Evolutionary conservation across 92 coral and sea anemone species (phyloP).

Genomic region (Epizoanthus rinbou): DNA sequence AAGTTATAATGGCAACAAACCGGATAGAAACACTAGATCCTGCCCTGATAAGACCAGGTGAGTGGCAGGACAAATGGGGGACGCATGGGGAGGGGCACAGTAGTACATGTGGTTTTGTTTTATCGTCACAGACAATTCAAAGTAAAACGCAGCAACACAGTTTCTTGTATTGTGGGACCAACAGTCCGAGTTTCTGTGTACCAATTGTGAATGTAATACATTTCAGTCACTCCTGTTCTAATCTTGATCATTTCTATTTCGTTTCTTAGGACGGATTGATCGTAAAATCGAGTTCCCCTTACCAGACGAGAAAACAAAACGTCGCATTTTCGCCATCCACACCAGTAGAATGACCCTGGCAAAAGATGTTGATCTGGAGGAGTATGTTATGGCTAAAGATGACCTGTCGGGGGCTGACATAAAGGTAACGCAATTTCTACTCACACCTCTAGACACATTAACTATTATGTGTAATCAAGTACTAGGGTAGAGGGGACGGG

Average conservation of each 20-base stretch:
- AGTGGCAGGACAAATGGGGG: no score
- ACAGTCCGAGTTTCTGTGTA: neutral
- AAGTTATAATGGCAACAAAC: slow-evolving; percentile 99
- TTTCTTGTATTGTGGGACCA: neutral
- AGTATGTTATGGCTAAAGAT: slow-evolving; percentile 97
- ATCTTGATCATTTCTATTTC: no score
- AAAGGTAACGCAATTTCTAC: slow-evolving; percentile 59
- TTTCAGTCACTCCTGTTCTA: neutral
- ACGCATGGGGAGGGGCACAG: no score
- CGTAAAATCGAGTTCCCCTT: slow-evolving; percentile 97
- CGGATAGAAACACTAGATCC: slow-evolving; percentile 97
- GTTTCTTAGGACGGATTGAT: slow-evolving; percentile 87
- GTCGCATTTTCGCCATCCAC: slow-evolving; percentile 93
- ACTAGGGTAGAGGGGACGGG: no score
- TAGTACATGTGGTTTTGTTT: no score
- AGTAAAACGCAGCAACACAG: neutral
- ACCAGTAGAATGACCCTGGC: slow-evolving; percentile 97
- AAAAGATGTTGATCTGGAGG: slow-evolving; percentile 90
- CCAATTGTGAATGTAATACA: neutral
- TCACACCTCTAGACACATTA: no score
- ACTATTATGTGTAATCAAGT: no score
- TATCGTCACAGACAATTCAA: no score
- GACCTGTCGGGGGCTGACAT: slow-evolving; percentile 98
- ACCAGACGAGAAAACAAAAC: slow-evolving; percentile 97
- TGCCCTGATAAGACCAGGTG: slow-evolving; percentile 97